phyloP scores from a whole-genome alignment of 2,113 vertebrate species.

The Siphamia tubifer region DNA sequence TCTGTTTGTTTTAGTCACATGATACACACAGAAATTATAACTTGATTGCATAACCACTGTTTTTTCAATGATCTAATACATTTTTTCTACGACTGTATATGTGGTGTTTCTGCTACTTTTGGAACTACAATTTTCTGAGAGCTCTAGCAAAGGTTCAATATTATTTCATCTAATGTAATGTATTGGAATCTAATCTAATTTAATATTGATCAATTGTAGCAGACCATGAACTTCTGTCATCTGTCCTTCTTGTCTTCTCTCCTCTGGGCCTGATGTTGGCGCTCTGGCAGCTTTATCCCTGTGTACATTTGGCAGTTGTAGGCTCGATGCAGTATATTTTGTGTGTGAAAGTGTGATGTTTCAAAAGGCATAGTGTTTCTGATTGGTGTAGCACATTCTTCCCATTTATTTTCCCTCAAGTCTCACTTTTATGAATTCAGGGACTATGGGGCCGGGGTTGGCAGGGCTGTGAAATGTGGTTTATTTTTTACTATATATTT shows the following conservation, averaged over 20 bases:
- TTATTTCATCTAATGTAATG: too few species aligned
- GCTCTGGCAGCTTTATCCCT: constrained; percentile 37
- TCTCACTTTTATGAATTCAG: constrained; percentile 64
- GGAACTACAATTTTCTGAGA: too few species aligned
- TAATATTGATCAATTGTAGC: background rate
- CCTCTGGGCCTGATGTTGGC: constrained; percentile 5
- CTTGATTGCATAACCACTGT: too few species aligned
- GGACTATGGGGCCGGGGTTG: constrained; percentile 49
- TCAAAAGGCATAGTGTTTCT: constrained; percentile 13
- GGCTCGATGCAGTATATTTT: constrained; percentile 3
- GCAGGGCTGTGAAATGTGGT: constrained; percentile 18
- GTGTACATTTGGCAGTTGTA: constrained; percentile 16
- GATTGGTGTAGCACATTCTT: constrained; percentile 48
- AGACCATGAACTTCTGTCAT: background rate
- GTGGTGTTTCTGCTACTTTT: too few species aligned
- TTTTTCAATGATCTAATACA: too few species aligned
- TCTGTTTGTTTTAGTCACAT: too few species aligned
- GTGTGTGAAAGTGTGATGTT: constrained; percentile 15
- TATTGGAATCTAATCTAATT: too few species aligned
- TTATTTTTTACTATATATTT: constrained; percentile 21
- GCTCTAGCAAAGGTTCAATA: too few species aligned
- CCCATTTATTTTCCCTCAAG: constrained; percentile 46
- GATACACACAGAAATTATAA: too few species aligned
- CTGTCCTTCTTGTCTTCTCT: background rate
- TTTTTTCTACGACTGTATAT: too few species aligned